Evolutionary conservation across 2,113 vertebrate genomes (phyloP), one percentile per base, ranked within the genome.

Genomic region (Malurus elegans): DNA sequence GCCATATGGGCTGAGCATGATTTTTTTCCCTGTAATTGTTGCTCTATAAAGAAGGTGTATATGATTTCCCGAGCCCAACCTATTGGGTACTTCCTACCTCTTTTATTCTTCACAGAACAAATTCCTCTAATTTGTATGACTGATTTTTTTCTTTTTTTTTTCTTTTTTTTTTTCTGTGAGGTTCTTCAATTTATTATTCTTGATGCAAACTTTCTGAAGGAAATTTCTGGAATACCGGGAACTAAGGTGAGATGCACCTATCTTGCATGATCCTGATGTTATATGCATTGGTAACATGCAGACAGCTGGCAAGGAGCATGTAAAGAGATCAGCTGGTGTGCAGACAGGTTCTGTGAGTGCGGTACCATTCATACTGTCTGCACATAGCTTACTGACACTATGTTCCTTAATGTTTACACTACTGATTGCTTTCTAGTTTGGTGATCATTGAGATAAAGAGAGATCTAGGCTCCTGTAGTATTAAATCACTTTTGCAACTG

Each of bases 301-400:
- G 34, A 14, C 12, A 25, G 3, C 32, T 66, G 18, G 23, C 12
- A 92, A 86, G 79, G 11, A 56, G 14, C 10, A 34, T 31, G 42
- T 80, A 7, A 78, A 70, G 29, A 50, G 18, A 31, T 23, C 29
- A 13, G 21, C 15, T 19, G 10, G 40, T 36, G 29, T 26, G 10
- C 14, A 32, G 28, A 20, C 26, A 54, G 18, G 7, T 38, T 65
- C 18, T 78, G 13, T 44, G 20, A 38, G 7, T 20, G 16, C 73
- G 54, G 14, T 11, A 50, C 8, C 10, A n/a, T 74, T 84, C 67
- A 24, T 20, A 15, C 2, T 9, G 0, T 75, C 64, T 56, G 31
- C 12, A 13, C 13, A 45, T 1, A 23, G 12, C 7, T 42, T 10
- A 4, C 18, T 38, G 6, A 65, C 5, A 26, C 2, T 12, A 5